Conservation (phyloP, 1,140 invertebrate species). For the Episyrphus balteatus region DNA sequence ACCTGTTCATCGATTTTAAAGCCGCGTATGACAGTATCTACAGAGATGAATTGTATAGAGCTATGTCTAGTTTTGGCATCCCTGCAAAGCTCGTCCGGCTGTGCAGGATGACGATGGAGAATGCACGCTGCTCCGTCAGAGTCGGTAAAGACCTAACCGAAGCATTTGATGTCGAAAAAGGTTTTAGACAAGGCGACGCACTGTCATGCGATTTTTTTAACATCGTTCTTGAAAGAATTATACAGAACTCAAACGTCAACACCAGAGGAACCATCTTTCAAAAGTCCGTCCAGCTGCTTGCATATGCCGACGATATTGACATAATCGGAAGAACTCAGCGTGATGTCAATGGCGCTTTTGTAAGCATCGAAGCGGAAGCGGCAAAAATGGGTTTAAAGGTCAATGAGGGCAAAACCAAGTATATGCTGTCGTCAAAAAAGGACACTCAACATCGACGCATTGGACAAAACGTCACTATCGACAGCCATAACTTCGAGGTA, state of each 20-base stretch:
- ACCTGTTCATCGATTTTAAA: constrained; percentile 10
- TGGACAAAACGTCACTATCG: neutral
- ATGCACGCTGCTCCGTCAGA: neutral
- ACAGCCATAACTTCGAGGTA: neutral
- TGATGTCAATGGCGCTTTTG: neutral
- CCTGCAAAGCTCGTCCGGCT: constrained; percentile 5
- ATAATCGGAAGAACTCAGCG: constrained; percentile 1
- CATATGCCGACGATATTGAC: constrained; percentile 7
- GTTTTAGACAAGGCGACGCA: constrained; percentile 9
- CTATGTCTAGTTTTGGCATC: neutral
- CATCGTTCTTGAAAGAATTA: constrained; percentile 4
- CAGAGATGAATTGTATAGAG: neutral
- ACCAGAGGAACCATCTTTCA: neutral
- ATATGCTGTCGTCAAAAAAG: neutral
- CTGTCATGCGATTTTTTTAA: constrained; percentile 9
- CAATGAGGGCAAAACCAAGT: neutral
- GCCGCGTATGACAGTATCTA: constrained; percentile 11
- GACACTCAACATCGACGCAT: neutral
- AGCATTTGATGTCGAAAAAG: constrained; percentile 4
- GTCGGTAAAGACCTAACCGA: neutral
- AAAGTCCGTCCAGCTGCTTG: constrained; percentile 1
- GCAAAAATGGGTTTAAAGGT: neutral
- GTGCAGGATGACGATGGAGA: constrained; percentile 4
- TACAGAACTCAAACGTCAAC: neutral
- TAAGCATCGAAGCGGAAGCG: neutral